A percentile compares a stretch with the other conserved stretches of the same genome.
phyloP scores from a whole-genome alignment of 2,888 invertebrate genomes.

The Lymantria monacha region DNA sequence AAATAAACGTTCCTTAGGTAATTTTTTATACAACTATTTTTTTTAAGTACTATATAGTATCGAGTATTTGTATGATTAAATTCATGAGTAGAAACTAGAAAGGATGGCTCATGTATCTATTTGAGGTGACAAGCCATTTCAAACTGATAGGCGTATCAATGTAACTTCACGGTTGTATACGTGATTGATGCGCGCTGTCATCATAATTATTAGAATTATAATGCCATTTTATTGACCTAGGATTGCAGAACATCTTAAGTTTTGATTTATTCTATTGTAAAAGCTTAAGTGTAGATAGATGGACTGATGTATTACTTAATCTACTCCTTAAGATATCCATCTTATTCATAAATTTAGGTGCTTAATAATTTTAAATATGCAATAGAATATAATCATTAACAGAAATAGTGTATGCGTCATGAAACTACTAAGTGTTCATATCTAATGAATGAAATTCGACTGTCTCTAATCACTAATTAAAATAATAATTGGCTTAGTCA shows the following conservation, averaged over 20 bases:
- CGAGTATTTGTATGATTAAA: not conserved
- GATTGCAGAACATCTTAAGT: slow-evolving; percentile 17
- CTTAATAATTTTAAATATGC: not conserved
- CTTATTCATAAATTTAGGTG: no score
- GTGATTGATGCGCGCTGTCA: slow-evolving; percentile 41
- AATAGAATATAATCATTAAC: not conserved
- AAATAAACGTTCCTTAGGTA: no score
- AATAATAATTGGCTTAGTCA: no score
- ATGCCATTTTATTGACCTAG: slow-evolving; percentile 23
- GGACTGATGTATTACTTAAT: no score
- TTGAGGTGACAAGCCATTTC: slow-evolving; percentile 26
- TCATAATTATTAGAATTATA: slow-evolving; percentile 41
- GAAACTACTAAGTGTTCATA: no score
- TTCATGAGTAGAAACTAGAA: not conserved
- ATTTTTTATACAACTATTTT: no score
- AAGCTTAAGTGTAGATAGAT: not conserved
- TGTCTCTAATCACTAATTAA: no score
- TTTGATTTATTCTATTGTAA: not conserved
- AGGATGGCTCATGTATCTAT: slow-evolving; percentile 4
- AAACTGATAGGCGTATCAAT: slow-evolving; percentile 42
- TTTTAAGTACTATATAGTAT: not conserved
- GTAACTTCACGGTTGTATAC: slow-evolving; percentile 41
- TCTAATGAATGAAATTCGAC: no score
- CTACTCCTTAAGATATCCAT: no score
- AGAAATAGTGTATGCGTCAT: no score